Evolutionary conservation across 2,113 vertebrate genomes (phyloP).

Genomic region (Alexandromys fortis): DNA sequence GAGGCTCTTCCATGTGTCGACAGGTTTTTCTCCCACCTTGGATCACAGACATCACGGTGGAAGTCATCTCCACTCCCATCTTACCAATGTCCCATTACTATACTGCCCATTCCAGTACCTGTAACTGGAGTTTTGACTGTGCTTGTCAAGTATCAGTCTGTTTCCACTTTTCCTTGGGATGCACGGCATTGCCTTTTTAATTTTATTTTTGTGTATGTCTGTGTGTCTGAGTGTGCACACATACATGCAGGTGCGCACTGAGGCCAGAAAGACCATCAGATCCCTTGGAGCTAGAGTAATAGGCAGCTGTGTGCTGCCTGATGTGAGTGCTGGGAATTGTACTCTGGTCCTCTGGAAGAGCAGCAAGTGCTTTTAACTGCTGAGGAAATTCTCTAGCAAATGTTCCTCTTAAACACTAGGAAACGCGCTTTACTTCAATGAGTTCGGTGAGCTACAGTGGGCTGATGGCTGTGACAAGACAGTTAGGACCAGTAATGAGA

Average conservation of each 20-base stretch:
- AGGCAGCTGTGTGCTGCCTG: background rate
- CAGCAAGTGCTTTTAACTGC: background rate
- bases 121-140: background rate
- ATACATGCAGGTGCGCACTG: background rate
- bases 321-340: too few relatives aligned
- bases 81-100: background rate
- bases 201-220: background rate
- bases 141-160: background rate
- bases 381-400: background rate
- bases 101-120: background rate
- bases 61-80: background rate
- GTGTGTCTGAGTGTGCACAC: background rate
- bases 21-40: background rate
- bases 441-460: background rate
- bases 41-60: background rate
- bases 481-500: background rate
- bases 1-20: background rate
- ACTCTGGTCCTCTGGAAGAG: background rate
- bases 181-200: background rate
- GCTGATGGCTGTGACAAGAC: background rate
- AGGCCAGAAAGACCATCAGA: background rate
- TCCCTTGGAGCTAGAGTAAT: background rate
- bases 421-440: background rate
- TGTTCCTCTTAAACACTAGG: background rate
- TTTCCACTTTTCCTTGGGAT: background rate